These are phyloP conservation scores for Monopterus albus DNA, from an alignment of 2,113 vertebrate species.

Conservation along the genomic window DNA sequence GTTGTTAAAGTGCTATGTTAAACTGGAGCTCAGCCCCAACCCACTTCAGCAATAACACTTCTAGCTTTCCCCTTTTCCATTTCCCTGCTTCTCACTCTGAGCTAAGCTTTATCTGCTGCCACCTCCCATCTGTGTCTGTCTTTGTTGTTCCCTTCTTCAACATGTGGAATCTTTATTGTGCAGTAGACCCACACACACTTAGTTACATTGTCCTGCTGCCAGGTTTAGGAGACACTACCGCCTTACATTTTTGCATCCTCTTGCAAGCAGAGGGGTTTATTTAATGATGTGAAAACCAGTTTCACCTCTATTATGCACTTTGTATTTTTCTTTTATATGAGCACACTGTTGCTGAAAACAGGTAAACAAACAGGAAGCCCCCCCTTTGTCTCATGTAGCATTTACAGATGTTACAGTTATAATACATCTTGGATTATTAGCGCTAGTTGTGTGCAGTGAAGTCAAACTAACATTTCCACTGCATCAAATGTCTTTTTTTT, in stretches of 20 bases:
- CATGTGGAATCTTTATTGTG: constrained; percentile 51
- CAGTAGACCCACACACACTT: constrained; percentile 57
- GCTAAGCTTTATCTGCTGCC: constrained; percentile 56
- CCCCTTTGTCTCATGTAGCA: constrained; percentile 13
- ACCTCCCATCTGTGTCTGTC: constrained; percentile 60
- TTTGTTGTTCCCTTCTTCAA: constrained; percentile 54
- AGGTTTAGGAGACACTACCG: constrained; percentile 50
- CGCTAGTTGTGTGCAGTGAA: background rate
- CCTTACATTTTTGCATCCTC: constrained; percentile 40
- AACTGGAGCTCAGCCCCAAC: constrained; percentile 6
- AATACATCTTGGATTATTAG: constrained; percentile 12
- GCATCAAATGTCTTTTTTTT: constrained; percentile 33
- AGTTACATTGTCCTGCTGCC: constrained; percentile 52
- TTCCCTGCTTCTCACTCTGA: constrained; percentile 41
- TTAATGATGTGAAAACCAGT: constrained; percentile 43
- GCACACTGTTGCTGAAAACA: constrained; percentile 14
- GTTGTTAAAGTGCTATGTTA: constrained; percentile 3
- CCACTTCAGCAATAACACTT: constrained; percentile 48
- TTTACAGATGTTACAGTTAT: background rate
- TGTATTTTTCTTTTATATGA: constrained; percentile 6
- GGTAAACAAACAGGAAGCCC: constrained; percentile 5
- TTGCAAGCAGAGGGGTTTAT: constrained; percentile 10
- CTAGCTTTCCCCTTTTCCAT: constrained; percentile 17
- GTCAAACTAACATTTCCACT: constrained; percentile 36
- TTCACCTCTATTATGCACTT: constrained; percentile 4